Conservation (phyloP, 2,797 vertebrate genomes). For the Triplophysa yarkandensis region DNA sequence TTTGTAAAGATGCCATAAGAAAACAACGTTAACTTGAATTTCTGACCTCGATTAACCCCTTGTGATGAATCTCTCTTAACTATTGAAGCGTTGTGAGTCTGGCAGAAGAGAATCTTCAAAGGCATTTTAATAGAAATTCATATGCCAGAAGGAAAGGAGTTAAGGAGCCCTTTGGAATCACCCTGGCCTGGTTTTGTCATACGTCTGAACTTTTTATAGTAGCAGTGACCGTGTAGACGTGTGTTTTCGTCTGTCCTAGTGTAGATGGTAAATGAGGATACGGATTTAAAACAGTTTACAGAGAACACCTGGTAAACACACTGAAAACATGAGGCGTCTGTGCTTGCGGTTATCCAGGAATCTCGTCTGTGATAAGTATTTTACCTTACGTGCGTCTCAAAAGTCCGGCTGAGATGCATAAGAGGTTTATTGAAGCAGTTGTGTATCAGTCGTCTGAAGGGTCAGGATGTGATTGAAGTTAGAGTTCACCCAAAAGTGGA, state of each 20-base stretch:
- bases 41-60: neutral
- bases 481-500: no score
- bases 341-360: conserved; percentile 60
- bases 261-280: conserved; percentile 30
- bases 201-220: conserved; percentile 51
- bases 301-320: conserved; percentile 56
- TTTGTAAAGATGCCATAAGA: no score
- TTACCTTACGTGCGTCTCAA: conserved; percentile 3
- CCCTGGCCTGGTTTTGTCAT: conserved; percentile 66
- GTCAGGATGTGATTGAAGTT: no score
- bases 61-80: conserved; percentile 13
- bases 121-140: conserved; percentile 65
- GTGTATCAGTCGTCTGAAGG: neutral
- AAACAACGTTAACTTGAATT: no score
- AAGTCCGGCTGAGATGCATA: conserved; percentile 1
- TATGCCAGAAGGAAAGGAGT: conserved; percentile 72
- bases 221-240: conserved; percentile 25
- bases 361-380: conserved; percentile 58
- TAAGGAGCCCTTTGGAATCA: conserved; percentile 65
- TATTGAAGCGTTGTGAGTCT: conserved; percentile 15
- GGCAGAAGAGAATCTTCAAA: conserved; percentile 58
- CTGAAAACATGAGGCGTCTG: conserved; percentile 54
- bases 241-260: conserved; percentile 39
- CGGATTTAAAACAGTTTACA: conserved; percentile 63
- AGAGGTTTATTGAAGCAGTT: conserved; percentile 32